Evolutionary conservation across 2,888 invertebrate genomes (phyloP).

Genomic region (Thymelicus lineola): DNA sequence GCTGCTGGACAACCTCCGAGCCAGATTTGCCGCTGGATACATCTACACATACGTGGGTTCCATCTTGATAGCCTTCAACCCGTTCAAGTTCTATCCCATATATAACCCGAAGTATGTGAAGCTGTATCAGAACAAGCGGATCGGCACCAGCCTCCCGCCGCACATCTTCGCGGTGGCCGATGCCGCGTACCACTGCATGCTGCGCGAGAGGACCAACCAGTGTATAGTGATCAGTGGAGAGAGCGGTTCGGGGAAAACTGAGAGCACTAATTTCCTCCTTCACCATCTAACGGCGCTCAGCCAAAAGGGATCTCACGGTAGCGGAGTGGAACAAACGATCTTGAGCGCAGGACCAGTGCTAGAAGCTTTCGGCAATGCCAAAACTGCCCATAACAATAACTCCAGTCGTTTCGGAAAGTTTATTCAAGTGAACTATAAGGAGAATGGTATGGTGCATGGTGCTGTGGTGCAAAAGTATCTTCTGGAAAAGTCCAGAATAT

Average conservation of each 20-base stretch:
- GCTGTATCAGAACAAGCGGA: constrained; percentile 95
- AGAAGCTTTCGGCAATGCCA: constrained; percentile 99
- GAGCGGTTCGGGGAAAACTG: constrained; percentile 98
- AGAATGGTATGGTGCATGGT: constrained; percentile 99
- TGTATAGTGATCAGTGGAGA: constrained; percentile 98
- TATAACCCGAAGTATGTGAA: constrained; percentile 99
- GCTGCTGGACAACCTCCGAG: constrained; percentile 94
- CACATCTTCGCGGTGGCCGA: constrained; percentile 99
- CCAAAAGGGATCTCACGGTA: constrained; percentile 97
- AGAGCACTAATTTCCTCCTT: constrained; percentile 97
- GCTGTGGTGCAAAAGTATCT: constrained; percentile 98
- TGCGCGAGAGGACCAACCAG: constrained; percentile 93
- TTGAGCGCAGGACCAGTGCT: constrained; percentile 97
- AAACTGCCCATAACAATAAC: constrained; percentile 98
- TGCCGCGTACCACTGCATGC: constrained; percentile 97
- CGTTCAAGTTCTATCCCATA: constrained; percentile 97
- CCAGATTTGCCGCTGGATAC: constrained; percentile 95
- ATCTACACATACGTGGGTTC: constrained; percentile 99
- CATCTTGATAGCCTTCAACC: constrained; percentile 97
- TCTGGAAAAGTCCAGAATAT: constrained; percentile 97
- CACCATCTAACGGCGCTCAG: constrained; percentile 97
- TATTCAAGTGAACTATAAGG: constrained; percentile 98
- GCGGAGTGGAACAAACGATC: constrained; percentile 98
- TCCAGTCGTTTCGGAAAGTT: constrained; percentile 99
- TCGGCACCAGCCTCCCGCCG: constrained; percentile 96